Evolutionary conservation across 2,113 vertebrate species (phyloP).

Genomic region (Rattus rattus): DNA sequence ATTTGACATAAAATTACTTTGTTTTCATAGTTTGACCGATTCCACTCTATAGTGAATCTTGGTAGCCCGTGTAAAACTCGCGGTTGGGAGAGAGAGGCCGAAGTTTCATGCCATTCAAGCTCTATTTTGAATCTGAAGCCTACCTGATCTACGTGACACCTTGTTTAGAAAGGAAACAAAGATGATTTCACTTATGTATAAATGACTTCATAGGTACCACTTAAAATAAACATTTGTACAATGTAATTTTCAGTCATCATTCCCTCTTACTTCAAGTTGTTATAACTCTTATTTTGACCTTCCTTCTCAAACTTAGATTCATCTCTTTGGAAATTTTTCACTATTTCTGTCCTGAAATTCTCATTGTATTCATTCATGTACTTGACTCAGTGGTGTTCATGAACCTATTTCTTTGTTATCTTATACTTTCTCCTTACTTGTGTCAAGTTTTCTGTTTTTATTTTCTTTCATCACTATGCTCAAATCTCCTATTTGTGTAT

Average conservation of each 20-base stretch:
- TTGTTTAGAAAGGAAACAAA: not conserved
- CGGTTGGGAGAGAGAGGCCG: too few relatives aligned
- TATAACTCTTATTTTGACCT: not conserved
- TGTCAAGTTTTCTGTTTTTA: conserved; percentile 24
- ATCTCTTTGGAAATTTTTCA: not conserved
- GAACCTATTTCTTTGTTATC: not conserved
- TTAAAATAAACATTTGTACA: not conserved
- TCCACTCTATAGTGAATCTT: not conserved
- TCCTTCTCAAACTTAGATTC: not conserved
- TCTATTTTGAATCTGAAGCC: not conserved
- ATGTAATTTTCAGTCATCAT: not conserved
- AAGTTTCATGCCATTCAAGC: not conserved
- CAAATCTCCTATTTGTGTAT: conserved; percentile 56
- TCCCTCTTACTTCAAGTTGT: not conserved
- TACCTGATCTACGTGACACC: not conserved
- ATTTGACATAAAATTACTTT: not conserved
- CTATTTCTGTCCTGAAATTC: not conserved
- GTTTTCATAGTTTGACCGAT: not conserved
- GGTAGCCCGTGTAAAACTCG: not conserved
- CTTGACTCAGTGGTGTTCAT: not conserved
- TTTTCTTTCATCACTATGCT: conserved; percentile 50
- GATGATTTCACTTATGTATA: not conserved
- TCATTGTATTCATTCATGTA: not conserved
- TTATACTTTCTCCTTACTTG: conserved; percentile 1
- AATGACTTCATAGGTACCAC: not conserved